These are phyloP conservation scores for Rhagium mordax DNA, from an alignment of 2,888 invertebrate species.

Conservation along the genomic window DNA sequence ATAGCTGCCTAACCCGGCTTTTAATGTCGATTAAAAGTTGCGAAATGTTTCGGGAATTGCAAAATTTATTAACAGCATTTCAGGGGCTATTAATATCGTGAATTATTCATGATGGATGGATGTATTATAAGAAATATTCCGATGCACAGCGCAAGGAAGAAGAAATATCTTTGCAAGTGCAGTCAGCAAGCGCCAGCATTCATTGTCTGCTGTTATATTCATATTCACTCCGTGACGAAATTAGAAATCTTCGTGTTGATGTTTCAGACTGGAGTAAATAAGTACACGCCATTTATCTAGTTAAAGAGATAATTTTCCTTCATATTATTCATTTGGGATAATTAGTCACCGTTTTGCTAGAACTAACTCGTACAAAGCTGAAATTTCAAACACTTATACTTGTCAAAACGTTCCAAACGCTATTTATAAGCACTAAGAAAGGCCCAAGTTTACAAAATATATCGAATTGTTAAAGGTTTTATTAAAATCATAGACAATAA, in stretches of 20 bases:
- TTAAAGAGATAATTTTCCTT: background rate
- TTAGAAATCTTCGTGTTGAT: background rate
- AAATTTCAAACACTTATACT: background rate
- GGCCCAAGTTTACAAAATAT: too few relatives aligned
- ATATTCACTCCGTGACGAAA: background rate
- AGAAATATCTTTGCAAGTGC: background rate
- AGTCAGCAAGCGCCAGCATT: background rate
- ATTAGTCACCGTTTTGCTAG: background rate
- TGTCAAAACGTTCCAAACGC: too few relatives aligned
- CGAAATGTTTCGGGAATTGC: constrained; percentile 6
- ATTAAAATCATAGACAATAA: too few relatives aligned
- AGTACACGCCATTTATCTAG: background rate
- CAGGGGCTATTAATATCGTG: constrained; percentile 2
- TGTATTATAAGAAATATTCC: background rate
- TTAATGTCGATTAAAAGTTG: constrained; percentile 27
- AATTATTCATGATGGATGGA: background rate
- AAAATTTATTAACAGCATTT: constrained; percentile 20
- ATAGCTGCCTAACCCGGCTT: constrained; percentile 19
- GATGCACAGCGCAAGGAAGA: background rate
- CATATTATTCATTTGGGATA: background rate
- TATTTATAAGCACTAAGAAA: too few relatives aligned
- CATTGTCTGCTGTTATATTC: background rate
- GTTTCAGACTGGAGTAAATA: background rate
- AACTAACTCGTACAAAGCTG: background rate
- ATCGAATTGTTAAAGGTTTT: too few relatives aligned